Evolutionary conservation across 1,140 invertebrate genomes (phyloP), one percentile per base, ranked within the genome.

Genomic region (Trachymyrmex septentrionalis): DNA sequence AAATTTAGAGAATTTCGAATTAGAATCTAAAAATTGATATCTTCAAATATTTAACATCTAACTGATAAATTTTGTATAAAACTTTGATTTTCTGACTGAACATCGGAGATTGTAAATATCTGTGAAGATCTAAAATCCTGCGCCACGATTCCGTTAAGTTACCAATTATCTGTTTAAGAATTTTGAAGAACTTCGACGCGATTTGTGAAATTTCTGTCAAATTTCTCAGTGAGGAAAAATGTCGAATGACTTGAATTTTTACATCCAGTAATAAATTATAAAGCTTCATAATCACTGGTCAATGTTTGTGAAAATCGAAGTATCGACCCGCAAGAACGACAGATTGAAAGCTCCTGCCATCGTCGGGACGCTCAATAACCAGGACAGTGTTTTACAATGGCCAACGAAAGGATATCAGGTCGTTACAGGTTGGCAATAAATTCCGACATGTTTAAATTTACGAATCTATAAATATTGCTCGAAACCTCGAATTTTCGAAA

Each of bases 351-450:
- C 73, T 85, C 73, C 61, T 84, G 64, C 55, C 50, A 3, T 24
- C 59, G 72, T 30, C 61, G 59, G 75, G 67, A 72, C 76, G 85
- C 27, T 85, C 85, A 55, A 90, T 90, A 85, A 19, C 12, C 34
- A 66, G 53, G 30, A 72, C 55, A 85, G 50, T 30, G 14, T 24
- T 30, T 71, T 90, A 93, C 91, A 89, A 95, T 95, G 94, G 93
- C 92, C 87, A 93, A 91, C 92, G 93, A 94, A 93, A 92, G 77
- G 59, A 82, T 73, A 89, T 75, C 85, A 30, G 57, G 81, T 71
- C 91, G 81, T 66, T 90, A 93, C 88, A 94, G 93, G 93, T 94
- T 88, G 50, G 90, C 88, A 61, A 59, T 61, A 19, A 55, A 57
- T 34, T 86, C 69, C 4, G n/a, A 44, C 12, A 44, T 30, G 9